Percentiles rank a stretch among this genome's conserved stretches.
These are phyloP conservation scores for Mormyrops boulengeri DNA, from an alignment of 2,797 vertebrate genomes.

Conservation along the genomic window DNA sequence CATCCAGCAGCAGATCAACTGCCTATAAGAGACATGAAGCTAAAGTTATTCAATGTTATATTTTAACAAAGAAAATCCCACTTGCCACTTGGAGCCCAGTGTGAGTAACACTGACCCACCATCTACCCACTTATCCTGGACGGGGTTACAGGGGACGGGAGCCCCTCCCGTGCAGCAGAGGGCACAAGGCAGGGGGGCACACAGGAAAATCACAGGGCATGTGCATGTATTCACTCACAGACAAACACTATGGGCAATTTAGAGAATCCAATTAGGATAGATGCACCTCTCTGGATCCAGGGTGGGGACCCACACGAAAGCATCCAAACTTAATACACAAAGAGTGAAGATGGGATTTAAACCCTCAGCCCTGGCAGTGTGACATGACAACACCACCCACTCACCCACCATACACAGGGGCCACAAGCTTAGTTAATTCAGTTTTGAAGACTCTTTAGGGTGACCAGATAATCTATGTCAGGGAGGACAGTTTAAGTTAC, in stretches of 20 bases:
- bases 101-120: background rate
- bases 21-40: slow-evolving; percentile 48
- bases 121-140: background rate
- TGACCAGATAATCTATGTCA: background rate
- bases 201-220: background rate
- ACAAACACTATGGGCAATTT: background rate
- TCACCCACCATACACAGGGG: background rate
- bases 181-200: background rate
- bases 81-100: background rate
- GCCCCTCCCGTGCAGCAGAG: background rate
- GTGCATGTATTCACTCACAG: background rate
- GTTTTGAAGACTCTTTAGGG: background rate
- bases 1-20: slow-evolving; percentile 66
- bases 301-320: background rate
- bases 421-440: background rate
- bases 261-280: background rate
- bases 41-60: background rate
- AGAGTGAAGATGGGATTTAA: background rate
- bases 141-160: background rate
- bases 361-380: background rate
- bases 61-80: background rate
- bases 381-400: background rate
- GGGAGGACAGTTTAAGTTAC: background rate
- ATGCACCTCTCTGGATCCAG: background rate
- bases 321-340: background rate